These are phyloP conservation scores for Fistularia tabacaria DNA, from an alignment of 2,797 vertebrate species.

Conservation along the genomic window DNA sequence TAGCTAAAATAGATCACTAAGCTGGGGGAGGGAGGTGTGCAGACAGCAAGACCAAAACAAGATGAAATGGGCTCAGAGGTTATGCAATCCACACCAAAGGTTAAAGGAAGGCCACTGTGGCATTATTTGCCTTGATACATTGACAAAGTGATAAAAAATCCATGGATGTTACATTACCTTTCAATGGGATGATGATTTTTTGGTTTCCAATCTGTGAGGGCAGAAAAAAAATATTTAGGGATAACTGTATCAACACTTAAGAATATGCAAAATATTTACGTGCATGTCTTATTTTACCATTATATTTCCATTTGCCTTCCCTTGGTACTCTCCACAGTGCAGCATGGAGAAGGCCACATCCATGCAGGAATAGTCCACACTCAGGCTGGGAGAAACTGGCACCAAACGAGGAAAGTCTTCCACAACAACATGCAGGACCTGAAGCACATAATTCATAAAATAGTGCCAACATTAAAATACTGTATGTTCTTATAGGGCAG, in stretches of 20 bases:
- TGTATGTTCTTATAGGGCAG: background rate
- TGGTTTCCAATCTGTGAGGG: constrained; percentile 56
- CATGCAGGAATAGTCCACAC: constrained; percentile 13
- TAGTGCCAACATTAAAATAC: background rate
- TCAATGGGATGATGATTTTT: constrained; percentile 64
- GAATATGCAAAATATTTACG: background rate
- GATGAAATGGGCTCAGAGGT: background rate
- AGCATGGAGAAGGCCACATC: constrained; percentile 45
- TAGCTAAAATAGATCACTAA: constrained; percentile 51
- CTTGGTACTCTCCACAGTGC: constrained; percentile 46
- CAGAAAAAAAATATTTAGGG: constrained; percentile 5
- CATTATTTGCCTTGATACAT: background rate
- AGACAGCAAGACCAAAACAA: constrained; percentile 36
- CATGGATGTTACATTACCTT: constrained; percentile 56
- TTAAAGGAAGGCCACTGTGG: too few relatives aligned
- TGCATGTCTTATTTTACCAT: constrained; percentile 33
- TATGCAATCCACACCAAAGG: too few relatives aligned
- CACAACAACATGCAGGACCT: constrained; percentile 38
- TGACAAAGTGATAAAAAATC: background rate
- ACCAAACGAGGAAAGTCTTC: constrained; percentile 3
- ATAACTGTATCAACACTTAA: background rate
- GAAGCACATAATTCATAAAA: constrained; percentile 17
- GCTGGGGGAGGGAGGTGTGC: constrained; percentile 22
- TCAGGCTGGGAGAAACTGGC: background rate
- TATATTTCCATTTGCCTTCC: constrained; percentile 47